These are phyloP conservation scores for Tyrophagus putrescentiae DNA, from an alignment of 1,140 invertebrate genomes.

Conservation along the genomic window DNA sequence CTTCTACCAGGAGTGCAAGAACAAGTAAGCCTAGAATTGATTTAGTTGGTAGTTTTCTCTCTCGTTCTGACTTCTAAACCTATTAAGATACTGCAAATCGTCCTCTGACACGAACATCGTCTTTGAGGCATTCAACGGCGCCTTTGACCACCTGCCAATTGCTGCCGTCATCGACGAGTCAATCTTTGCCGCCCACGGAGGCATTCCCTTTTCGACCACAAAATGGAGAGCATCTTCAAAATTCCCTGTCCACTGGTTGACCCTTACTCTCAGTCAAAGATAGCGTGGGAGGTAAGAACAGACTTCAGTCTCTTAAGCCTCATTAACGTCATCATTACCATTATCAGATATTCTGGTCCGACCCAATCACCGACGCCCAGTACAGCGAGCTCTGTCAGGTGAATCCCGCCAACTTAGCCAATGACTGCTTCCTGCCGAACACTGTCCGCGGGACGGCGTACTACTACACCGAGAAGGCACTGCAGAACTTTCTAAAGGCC, in stretches of 20 bases:
- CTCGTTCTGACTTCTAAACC: no score
- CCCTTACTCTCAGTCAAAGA: conserved; percentile 45
- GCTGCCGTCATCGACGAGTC: conserved; percentile 50
- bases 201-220: conserved; percentile 47
- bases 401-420: conserved; percentile 29
- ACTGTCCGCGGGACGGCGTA: conserved; percentile 49
- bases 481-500: conserved; percentile 46
- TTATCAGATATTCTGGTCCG: conserved; percentile 50
- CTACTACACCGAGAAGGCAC: conserved; percentile 48
- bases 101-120: conserved; percentile 32
- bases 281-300: conserved; percentile 48
- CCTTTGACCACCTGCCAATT: conserved; percentile 52
- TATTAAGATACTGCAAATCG: conserved; percentile 35
- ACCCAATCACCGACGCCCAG: conserved; percentile 40
- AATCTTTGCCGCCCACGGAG: conserved; percentile 57
- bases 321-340: neutral
- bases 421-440: conserved; percentile 44
- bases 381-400: conserved; percentile 13
- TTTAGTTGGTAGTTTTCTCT: conserved; percentile 50
- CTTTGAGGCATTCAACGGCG: conserved; percentile 52
- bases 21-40: conserved; percentile 42
- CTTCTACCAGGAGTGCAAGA: conserved; percentile 46
- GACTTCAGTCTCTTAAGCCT: neutral
- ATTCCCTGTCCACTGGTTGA: conserved; percentile 47
- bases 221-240: conserved; percentile 39